Evolutionary conservation across 2,797 vertebrate species (phyloP), one percentile per base, ranked within the genome.

Genomic region (Typhlichthys eigenmanni): DNA sequence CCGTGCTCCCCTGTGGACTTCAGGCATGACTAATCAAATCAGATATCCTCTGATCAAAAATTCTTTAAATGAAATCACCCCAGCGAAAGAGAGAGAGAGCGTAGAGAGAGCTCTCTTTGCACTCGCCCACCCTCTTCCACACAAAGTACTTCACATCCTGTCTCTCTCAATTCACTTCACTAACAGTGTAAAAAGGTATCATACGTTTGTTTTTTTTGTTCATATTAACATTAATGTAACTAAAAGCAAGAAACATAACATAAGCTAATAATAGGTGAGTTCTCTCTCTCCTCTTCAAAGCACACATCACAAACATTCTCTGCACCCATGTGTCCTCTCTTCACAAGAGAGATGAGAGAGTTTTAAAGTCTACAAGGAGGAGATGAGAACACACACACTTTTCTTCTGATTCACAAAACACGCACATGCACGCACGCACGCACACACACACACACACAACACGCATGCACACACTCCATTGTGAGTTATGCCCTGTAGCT

Each of bases 1-100:
- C 64, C 64, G 38, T 60, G 72, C 34, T 17, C 69, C 63, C 60
- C 65, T 72, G 53, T 38, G 60, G 63, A 69, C 47, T 60, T 56
- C 60, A 77, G 67, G 70, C 72, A 66, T 3, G 47, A 68, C 55
- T 62, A 49, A 82, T 79, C 65, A 55, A 79, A 79, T 85, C 68
- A 75, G 64, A 55, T 56, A n/a, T 52, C 51, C 59, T 71, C 46
- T 55, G 64, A 83, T 85, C 66, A 78, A 66, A 67, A 74, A n/a
- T 69, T 68, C 58, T 62, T 73, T 58, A 65, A 62, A 76, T 71
- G 1, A 75, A 67, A 54, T 71, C 53, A 55, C 62, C 48, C 34
- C 46, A 51, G 55, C 58, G 62, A 13, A 58, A 19, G 32, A 61
- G 57, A 72, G 34, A 38, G 34, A 5, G 34, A 38, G n/a, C n/a